Evolutionary conservation across 1,140 invertebrate species (phyloP).

Genomic region (Drosophila tani): DNA sequence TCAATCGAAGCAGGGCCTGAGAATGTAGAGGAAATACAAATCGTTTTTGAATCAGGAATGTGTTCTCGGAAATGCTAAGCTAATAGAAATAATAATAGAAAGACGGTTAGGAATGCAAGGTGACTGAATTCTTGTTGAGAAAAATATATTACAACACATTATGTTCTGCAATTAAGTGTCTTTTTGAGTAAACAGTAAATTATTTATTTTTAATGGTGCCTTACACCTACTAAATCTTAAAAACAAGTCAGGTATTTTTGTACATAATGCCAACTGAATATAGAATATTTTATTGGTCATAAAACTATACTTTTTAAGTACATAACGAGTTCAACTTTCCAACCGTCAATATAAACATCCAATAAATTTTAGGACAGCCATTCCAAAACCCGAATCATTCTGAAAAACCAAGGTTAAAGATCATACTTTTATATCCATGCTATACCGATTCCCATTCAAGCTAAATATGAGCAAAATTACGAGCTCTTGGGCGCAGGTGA

Average conservation of each 20-base stretch:
- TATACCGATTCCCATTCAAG: slow-evolving; percentile 10
- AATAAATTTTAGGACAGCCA: not conserved
- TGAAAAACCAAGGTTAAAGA: slow-evolving; percentile 2
- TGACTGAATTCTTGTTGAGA: too few species aligned
- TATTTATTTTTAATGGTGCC: too few species aligned
- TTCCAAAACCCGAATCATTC: not conserved
- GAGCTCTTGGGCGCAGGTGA: slow-evolving; percentile 19
- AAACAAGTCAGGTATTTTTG: too few species aligned
- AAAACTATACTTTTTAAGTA: not conserved
- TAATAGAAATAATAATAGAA: not conserved
- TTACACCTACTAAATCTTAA: too few species aligned
- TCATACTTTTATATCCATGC: not conserved
- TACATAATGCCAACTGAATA: too few species aligned
- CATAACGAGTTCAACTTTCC: too few species aligned
- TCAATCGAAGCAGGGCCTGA: slow-evolving; percentile 59
- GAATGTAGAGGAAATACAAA: slow-evolving; percentile 6
- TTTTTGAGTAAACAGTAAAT: too few species aligned
- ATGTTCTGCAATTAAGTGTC: too few species aligned
- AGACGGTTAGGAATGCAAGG: too few species aligned
- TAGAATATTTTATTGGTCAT: too few species aligned
- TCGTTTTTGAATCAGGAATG: slow-evolving; percentile 17
- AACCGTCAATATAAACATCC: too few species aligned
- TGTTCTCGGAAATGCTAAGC: not conserved
- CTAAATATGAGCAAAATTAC: slow-evolving; percentile 17
- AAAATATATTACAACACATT: too few species aligned